phyloP scores from a whole-genome alignment of 2,888 invertebrate genomes.

The Melipona beecheii region DNA sequence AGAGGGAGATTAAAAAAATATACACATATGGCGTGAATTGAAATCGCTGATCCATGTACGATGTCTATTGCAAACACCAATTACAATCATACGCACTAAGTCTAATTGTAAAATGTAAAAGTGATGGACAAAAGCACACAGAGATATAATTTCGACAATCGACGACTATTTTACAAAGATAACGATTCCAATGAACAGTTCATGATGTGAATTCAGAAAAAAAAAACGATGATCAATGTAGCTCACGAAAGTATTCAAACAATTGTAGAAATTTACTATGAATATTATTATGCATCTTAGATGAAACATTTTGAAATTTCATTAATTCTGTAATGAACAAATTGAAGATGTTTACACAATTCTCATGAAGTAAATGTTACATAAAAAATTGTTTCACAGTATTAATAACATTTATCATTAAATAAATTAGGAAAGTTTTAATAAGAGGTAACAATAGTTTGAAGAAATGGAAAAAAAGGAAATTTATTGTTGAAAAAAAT shows the following conservation, averaged over 20 bases:
- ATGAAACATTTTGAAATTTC: not conserved
- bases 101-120: slow-evolving; percentile 29
- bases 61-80: slow-evolving; percentile 14
- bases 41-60: slow-evolving; percentile 6
- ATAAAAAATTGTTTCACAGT: no score
- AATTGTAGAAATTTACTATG: no score
- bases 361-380: no score
- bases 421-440: no score
- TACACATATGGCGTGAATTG: not conserved
- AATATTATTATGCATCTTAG: not conserved
- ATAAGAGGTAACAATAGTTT: no score
- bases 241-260: not conserved
- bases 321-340: not conserved
- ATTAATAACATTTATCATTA: no score
- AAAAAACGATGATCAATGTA: slow-evolving; percentile 3
- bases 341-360: no score
- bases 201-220: slow-evolving; percentile 5
- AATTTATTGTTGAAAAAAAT: no score
- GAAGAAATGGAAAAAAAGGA: no score
- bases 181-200: slow-evolving; percentile 13
- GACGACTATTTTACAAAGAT: slow-evolving; percentile 1
- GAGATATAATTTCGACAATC: not conserved
- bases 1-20: not conserved
- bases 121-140: slow-evolving; percentile 21
- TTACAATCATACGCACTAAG: slow-evolving; percentile 40